Conservation (phyloP, 2,113 vertebrate species). For the Corythornis madagascariensis region DNA sequence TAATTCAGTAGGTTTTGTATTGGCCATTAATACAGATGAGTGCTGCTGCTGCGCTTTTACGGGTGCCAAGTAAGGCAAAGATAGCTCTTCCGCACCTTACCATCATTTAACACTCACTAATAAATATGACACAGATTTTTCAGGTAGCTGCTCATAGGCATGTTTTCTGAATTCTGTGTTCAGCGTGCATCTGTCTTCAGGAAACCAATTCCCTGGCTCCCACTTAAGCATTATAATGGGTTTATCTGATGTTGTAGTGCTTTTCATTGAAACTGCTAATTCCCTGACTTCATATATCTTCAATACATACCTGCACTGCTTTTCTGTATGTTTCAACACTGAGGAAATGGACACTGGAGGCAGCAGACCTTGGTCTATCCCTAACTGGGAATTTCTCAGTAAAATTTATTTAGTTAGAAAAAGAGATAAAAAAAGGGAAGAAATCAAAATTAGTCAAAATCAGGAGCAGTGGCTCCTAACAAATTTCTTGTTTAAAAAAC, state of each 20-base stretch:
- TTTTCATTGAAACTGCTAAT: background rate
- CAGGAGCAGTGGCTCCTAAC: background rate
- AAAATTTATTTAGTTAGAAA: background rate
- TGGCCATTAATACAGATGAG: background rate
- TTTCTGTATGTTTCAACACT: background rate
- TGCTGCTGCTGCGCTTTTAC: background rate
- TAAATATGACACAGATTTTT: background rate
- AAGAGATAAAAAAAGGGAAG: background rate
- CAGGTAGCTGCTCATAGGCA: background rate
- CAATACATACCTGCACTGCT: background rate
- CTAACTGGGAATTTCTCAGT: background rate
- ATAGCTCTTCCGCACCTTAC: background rate
- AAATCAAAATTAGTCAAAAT: constrained; percentile 5
- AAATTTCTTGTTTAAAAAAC: background rate
- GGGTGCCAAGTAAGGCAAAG: background rate
- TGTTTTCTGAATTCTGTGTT: background rate
- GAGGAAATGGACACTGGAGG: background rate
- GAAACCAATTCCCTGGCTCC: background rate
- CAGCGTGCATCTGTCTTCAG: background rate
- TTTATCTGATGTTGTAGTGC: background rate
- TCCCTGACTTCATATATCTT: background rate
- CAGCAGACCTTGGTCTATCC: background rate
- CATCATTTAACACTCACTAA: background rate
- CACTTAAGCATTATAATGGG: background rate
- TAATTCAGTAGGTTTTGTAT: background rate